Evolutionary conservation across 2,113 vertebrate species (phyloP), one percentile per base, ranked within the genome.

Genomic region (Dipodomys merriami): DNA sequence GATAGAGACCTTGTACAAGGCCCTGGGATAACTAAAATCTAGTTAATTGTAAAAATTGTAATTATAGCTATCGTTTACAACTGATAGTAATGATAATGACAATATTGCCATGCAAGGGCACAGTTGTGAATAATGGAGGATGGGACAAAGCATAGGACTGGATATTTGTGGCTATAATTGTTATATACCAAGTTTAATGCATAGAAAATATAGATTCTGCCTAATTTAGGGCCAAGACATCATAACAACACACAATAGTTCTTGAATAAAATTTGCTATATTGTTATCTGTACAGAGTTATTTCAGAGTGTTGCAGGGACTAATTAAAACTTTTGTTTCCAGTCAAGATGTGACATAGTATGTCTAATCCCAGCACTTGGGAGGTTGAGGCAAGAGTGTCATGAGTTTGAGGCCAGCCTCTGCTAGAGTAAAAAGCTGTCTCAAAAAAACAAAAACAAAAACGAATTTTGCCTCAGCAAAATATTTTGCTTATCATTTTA

Each of bases 21-120:
- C 69, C 33, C n/a, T 2, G 33, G 16, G 69, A 6, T 35, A 30
- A 82, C 77, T 72, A 29, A 93, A 82, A 5, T 77, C 83, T 93
- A 91, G 73, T 57, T 94, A 91, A 82, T 16, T 87, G 20, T 92
- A 90, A 94, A 94, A 91, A 82, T 19, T 87, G 19, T 94, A 89
- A 94, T 60, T 89, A 39, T 30, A 84, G 57, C 60, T 23, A 64
- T 64, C 76, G 1, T 91, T 82, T 30, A 81, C 62, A 86, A 69
- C 8, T 39, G 62, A 60, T 25, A 76, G 6, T 77, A 79, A 88
- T 78, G 25, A 62, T 90, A 49, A 53, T 72, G n/a, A 62, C 19
- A 18, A 62, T 88, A 25, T 81, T 93, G 62, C 33, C 35, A 74
- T 62, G 91, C 46, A 67, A 46, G 33, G 71, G 71, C 46, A 74